These are phyloP conservation scores for Pocillopora meandrina DNA, from an alignment of 92 coral and sea anemone genomes.

Conservation along the genomic window DNA sequence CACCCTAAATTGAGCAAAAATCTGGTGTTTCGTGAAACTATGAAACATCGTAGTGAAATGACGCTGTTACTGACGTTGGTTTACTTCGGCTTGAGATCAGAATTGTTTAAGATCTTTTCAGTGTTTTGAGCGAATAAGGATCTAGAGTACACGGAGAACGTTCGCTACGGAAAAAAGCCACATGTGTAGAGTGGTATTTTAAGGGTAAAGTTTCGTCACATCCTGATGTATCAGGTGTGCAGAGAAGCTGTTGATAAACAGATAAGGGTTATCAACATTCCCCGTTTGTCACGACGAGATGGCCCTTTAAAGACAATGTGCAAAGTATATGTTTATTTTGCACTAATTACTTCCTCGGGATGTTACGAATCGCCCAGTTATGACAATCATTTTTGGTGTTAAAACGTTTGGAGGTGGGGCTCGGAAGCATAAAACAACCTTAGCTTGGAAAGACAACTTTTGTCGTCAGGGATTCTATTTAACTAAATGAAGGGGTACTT, in stretches of 20 bases:
- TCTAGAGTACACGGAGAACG: no score
- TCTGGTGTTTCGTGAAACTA: no score
- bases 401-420: background rate
- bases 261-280: slow-evolving; percentile 33
- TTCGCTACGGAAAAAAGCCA: no score
- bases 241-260: slow-evolving; percentile 12
- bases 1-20: no score
- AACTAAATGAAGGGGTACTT: background rate
- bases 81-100: no score
- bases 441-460: background rate
- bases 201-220: background rate
- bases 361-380: background rate
- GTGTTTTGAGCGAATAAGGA: no score
- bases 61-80: no score
- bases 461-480: background rate
- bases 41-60: no score
- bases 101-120: no score
- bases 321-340: background rate
- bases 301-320: slow-evolving; percentile 3
- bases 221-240: background rate
- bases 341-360: slow-evolving; percentile 10
- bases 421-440: background rate
- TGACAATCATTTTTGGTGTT: background rate
- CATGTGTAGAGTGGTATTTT: no score
- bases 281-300: slow-evolving; percentile 27